phyloP scores from a whole-genome alignment of 2,888 invertebrate genomes.

The Psylliodes chrysocephalus region DNA sequence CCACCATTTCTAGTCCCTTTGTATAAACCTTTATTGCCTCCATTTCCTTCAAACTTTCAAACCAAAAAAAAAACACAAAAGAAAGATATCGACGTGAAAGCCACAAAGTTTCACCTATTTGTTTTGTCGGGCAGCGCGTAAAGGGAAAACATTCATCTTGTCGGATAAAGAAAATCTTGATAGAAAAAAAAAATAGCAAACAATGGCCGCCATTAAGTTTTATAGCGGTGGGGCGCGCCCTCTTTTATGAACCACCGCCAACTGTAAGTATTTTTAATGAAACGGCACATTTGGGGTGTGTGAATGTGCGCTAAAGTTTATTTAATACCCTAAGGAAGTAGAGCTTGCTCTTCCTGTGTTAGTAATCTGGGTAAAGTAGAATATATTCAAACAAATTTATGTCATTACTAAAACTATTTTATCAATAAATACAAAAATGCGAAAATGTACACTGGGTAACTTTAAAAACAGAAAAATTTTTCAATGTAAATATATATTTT shows the following conservation, averaged over 20 bases:
- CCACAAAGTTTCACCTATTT: conserved; percentile 28
- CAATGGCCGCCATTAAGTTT: conserved; percentile 30
- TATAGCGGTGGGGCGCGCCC: conserved; percentile 16
- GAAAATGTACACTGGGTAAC: no score
- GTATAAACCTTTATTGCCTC: conserved; percentile 24
- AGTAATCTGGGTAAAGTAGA: no score
- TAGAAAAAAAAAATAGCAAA: conserved; percentile 31
- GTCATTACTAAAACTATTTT: no score
- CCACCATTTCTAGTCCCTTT: conserved; percentile 26
- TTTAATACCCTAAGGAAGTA: no score
- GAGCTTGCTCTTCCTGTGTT: no score
- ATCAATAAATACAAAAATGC: no score
- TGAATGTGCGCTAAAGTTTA: background rate
- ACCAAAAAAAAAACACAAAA: conserved; percentile 18
- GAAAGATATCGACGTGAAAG: conserved; percentile 26
- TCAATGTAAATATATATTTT: no score
- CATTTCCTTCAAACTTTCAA: conserved; percentile 16
- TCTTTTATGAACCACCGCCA: conserved; percentile 17
- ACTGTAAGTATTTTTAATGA: conserved; percentile 23
- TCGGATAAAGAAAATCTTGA: conserved; percentile 31
- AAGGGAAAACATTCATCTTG: conserved; percentile 27
- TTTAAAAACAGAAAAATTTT: no score
- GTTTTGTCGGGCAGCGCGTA: conserved; percentile 21
- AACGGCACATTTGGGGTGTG: conserved; percentile 17
- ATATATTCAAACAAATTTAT: no score